phyloP scores from a whole-genome alignment of 23 tunicate species.

The Trididemnum nubilum region DNA sequence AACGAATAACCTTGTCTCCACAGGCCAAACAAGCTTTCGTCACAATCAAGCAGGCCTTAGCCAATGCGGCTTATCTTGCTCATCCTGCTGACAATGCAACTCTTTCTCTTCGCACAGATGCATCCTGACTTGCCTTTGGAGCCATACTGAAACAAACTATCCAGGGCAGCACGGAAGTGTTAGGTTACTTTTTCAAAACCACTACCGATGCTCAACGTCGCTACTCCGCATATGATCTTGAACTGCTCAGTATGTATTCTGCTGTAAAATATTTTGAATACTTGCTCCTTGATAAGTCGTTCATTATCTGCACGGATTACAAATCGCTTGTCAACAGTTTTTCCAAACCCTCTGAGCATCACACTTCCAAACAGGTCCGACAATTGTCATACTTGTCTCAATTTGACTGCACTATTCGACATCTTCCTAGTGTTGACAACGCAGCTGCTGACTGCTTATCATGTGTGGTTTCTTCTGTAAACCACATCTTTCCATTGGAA shows the following conservation, averaged over 20 bases:
- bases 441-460: neutral
- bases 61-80: neutral
- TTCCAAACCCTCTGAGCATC: neutral
- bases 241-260: conserved; percentile 22
- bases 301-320: neutral
- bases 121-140: conserved; percentile 18
- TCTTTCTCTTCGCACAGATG: conserved; percentile 10
- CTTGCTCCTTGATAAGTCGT: neutral
- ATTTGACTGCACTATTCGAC: neutral
- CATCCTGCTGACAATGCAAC: neutral
- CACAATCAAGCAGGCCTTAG: neutral
- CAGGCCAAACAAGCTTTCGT: neutral
- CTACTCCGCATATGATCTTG: conserved; percentile 35
- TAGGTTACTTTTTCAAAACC: conserved; percentile 27
- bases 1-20: neutral
- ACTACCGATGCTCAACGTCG: neutral
- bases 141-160: conserved; percentile 26
- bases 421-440: neutral
- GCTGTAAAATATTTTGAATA: neutral
- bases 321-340: neutral
- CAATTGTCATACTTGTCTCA: neutral
- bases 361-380: conserved; percentile 2
- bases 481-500: neutral
- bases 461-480: neutral
- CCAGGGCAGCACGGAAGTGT: conserved; percentile 10